Conservation (phyloP, 2,888 invertebrate species). For the Taphrorychus bicolor region DNA sequence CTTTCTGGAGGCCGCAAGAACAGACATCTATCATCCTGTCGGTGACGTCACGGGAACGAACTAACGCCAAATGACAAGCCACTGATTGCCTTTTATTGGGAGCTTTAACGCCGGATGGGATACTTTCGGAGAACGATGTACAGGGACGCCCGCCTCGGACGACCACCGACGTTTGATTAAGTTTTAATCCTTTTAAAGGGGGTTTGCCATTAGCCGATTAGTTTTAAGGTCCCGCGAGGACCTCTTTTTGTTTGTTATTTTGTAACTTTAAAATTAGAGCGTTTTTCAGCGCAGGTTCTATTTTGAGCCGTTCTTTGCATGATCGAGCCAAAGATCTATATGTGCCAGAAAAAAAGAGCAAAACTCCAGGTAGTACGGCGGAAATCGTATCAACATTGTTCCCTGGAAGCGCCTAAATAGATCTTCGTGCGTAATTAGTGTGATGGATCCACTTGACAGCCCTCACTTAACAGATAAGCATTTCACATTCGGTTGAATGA, state of each 20-base stretch:
- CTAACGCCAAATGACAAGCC: constrained; percentile 61
- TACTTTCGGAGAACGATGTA: constrained; percentile 26
- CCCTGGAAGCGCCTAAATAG: constrained; percentile 44
- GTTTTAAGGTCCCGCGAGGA: neutral
- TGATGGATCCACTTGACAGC: constrained; percentile 52
- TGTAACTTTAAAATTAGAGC: neutral
- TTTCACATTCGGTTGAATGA: constrained; percentile 52
- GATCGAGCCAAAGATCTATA: no score
- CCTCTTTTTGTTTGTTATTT: neutral
- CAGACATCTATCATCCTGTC: constrained; percentile 57
- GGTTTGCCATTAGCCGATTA: constrained; percentile 16
- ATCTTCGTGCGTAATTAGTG: constrained; percentile 51
- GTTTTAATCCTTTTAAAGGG: constrained; percentile 26
- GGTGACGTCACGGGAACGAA: constrained; percentile 56
- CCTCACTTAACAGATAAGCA: constrained; percentile 52
- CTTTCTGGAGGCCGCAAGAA: constrained; percentile 52
- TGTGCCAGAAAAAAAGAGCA: constrained; percentile 18
- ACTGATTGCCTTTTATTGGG: constrained; percentile 64
- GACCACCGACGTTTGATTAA: constrained; percentile 8
- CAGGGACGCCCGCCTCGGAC: constrained; percentile 4
- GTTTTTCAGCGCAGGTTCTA: neutral
- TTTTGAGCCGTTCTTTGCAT: constrained; percentile 12
- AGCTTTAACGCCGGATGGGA: constrained; percentile 57
- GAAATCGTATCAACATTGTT: constrained; percentile 48
- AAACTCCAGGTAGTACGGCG: constrained; percentile 31